phyloP scores from a whole-genome alignment of 2,113 vertebrate genomes.

The Himantopus leucocephalus region DNA sequence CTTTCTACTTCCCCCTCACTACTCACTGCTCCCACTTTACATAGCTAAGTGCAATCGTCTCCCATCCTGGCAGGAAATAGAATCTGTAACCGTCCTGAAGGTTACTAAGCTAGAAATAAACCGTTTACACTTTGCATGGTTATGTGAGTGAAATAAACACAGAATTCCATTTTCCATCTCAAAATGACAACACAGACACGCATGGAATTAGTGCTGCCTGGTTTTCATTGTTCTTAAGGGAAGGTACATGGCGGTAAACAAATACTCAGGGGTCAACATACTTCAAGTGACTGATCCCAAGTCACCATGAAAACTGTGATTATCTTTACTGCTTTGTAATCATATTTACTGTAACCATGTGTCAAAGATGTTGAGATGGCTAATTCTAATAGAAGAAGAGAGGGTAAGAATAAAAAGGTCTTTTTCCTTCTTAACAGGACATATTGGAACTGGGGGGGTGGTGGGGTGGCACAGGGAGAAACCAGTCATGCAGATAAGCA shows the following conservation, averaged over 20 bases:
- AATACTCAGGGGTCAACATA: not conserved
- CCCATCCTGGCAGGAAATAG: not conserved
- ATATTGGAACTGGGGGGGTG: not conserved
- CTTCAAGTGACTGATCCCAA: not conserved
- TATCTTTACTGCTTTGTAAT: not conserved
- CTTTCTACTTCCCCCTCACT: not conserved
- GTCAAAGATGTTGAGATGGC: not conserved
- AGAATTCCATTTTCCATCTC: not conserved
- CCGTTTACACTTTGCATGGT: not conserved
- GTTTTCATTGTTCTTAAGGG: not conserved
- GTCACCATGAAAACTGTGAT: not conserved
- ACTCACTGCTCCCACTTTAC: not conserved
- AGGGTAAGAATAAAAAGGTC: not conserved
- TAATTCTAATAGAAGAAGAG: not conserved
- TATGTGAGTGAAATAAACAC: not conserved
- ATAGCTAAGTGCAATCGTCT: not conserved
- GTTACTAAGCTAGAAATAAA: not conserved
- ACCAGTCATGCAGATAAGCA: not conserved
- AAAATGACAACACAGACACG: not conserved
- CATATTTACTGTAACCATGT: not conserved
- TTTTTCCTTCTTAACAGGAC: not conserved
- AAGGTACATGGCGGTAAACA: not conserved
- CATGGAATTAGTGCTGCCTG: not conserved
- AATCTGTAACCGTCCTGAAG: not conserved
- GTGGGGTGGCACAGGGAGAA: not conserved